These are phyloP conservation scores for Enteromius unitaeniatus DNA, from an alignment of 2,797 vertebrate genomes.

Conservation along the genomic window DNA sequence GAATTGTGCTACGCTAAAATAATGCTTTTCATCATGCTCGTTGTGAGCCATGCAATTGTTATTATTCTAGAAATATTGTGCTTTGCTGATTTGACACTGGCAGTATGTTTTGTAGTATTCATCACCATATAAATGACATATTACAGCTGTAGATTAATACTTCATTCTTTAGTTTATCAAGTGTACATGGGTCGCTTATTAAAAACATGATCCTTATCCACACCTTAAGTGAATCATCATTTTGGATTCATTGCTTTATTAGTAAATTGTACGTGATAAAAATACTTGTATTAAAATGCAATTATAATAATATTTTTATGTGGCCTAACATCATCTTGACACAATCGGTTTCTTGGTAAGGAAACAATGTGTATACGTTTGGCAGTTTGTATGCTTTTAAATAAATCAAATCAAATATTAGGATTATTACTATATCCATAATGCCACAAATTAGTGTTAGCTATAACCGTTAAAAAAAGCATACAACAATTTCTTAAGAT, in stretches of 20 bases:
- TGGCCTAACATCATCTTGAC: no score
- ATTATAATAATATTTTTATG: background rate
- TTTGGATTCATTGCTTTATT: background rate
- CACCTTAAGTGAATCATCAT: background rate
- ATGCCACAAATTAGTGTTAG: background rate
- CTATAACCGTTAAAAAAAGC: background rate
- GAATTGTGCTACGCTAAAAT: constrained; percentile 31
- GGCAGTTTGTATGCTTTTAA: background rate
- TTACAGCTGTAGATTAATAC: background rate
- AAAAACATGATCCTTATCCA: background rate
- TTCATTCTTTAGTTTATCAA: background rate
- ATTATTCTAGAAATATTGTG: constrained; percentile 8
- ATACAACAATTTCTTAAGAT: background rate
- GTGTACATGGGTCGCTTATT: no score
- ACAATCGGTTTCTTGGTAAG: background rate
- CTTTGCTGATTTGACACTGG: constrained; percentile 1
- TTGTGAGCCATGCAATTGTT: background rate
- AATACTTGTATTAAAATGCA: background rate
- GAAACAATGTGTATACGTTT: background rate
- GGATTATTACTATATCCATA: background rate
- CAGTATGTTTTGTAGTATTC: background rate
- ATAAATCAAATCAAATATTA: background rate
- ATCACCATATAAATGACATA: background rate
- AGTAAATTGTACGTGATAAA: background rate
- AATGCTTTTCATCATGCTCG: constrained; percentile 27